A percentile compares a stretch with the other conserved stretches of the same genome.
These are phyloP conservation scores for Dicyrtomina minuta DNA, from an alignment of 2,888 invertebrate species.

Conservation along the genomic window DNA sequence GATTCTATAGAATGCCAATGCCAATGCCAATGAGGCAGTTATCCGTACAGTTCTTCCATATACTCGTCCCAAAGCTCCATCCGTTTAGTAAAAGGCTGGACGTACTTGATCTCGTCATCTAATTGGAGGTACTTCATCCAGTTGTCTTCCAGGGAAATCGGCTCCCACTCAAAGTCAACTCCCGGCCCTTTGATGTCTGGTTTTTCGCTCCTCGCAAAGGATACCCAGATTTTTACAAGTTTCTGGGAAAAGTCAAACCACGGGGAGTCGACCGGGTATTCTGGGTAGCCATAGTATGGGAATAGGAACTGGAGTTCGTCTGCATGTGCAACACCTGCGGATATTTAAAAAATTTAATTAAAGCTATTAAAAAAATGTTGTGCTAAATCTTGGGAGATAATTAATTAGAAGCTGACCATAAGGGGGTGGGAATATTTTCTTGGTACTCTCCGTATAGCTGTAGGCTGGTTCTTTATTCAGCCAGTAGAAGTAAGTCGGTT, in stretches of 20 bases:
- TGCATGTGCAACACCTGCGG: constrained; percentile 26
- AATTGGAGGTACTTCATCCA: constrained; percentile 22
- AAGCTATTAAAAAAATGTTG: too few relatives aligned
- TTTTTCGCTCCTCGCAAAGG: constrained; percentile 20
- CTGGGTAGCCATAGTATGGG: constrained; percentile 29
- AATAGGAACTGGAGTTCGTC: constrained; percentile 31
- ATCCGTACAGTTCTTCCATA: neutral
- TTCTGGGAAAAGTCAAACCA: constrained; percentile 16
- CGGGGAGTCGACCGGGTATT: constrained; percentile 25
- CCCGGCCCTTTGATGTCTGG: too few relatives aligned
- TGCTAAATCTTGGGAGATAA: too few relatives aligned
- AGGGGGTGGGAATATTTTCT: constrained; percentile 17
- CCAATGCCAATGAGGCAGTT: too few relatives aligned
- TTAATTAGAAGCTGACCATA: constrained; percentile 25
- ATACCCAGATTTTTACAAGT: constrained; percentile 21
- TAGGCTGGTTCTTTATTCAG: constrained; percentile 10
- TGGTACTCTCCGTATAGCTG: constrained; percentile 3
- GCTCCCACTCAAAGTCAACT: neutral
- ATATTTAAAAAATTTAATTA: too few relatives aligned
- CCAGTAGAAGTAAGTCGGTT: constrained; percentile 19
- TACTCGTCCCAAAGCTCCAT: constrained; percentile 25
- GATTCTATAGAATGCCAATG: too few relatives aligned
- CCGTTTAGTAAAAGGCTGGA: constrained; percentile 14
- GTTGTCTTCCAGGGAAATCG: constrained; percentile 1
- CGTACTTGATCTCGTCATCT: constrained; percentile 5